These are phyloP conservation scores for Eristalinus sepulchralis DNA, from an alignment of 2,888 invertebrate genomes.

Conservation along the genomic window DNA sequence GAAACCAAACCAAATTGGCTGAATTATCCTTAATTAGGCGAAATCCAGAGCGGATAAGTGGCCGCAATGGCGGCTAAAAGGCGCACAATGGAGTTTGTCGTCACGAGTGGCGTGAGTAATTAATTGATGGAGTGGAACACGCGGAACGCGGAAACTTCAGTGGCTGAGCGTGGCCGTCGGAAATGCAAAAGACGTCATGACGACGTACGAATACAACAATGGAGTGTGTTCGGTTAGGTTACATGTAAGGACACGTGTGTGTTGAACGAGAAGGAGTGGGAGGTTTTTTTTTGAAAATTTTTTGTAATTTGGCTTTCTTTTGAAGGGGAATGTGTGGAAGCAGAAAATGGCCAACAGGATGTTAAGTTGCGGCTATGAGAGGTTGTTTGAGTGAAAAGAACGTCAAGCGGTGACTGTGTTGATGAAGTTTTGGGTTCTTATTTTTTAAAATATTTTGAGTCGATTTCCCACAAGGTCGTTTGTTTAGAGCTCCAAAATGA, in stretches of 20 bases:
- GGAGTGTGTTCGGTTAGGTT: neutral
- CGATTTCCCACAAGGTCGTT: too few species aligned
- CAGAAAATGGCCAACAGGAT: too few species aligned
- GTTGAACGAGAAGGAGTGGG: neutral
- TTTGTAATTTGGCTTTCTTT: too few species aligned
- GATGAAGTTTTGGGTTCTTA: too few species aligned
- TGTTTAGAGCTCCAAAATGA: too few species aligned
- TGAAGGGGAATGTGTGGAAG: neutral
- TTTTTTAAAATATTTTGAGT: too few species aligned
- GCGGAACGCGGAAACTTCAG: neutral
- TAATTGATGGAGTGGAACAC: slow-evolving; percentile 63
- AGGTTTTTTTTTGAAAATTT: neutral
- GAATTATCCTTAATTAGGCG: slow-evolving; percentile 66
- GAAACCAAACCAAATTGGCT: slow-evolving; percentile 38
- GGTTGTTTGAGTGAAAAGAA: too few species aligned
- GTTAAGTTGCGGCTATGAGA: too few species aligned
- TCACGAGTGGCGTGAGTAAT: slow-evolving; percentile 64
- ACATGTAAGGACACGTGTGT: neutral
- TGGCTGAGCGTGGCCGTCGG: slow-evolving; percentile 17
- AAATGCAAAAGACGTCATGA: neutral
- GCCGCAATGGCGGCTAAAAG: slow-evolving; percentile 55
- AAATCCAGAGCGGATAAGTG: slow-evolving; percentile 47
- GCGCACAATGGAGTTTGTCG: slow-evolving; percentile 62
- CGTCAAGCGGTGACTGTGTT: too few species aligned
- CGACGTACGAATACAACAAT: neutral